A percentile compares a stretch with the other conserved stretches of the same genome.
These are phyloP conservation scores for Callyntrura guangdongensis DNA, from an alignment of 2,888 invertebrate genomes.

Conservation along the genomic window DNA sequence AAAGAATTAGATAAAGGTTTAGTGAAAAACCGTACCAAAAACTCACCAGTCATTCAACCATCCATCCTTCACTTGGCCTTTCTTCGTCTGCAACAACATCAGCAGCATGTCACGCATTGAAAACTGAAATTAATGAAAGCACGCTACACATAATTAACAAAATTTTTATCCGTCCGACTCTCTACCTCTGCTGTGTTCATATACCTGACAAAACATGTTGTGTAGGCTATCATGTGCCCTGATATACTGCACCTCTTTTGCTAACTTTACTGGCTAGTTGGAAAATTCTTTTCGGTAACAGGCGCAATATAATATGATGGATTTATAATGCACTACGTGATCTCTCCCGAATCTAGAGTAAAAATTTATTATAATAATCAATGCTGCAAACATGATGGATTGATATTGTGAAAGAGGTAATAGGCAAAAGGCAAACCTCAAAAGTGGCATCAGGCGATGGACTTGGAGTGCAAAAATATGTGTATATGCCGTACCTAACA, in stretches of 20 bases:
- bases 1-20: slow-evolving; percentile 63
- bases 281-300: background rate
- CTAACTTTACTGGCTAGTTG: background rate
- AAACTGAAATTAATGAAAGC: slow-evolving; percentile 74
- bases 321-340: slow-evolving; percentile 7
- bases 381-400: slow-evolving; percentile 59
- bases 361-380: slow-evolving; percentile 41
- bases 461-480: slow-evolving; percentile 3
- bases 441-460: background rate
- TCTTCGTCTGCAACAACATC: slow-evolving; percentile 18
- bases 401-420: slow-evolving; percentile 14
- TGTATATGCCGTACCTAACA: background rate
- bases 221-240: slow-evolving; percentile 38
- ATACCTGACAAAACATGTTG: slow-evolving; percentile 9
- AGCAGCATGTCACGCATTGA: slow-evolving; percentile 75
- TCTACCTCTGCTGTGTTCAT: slow-evolving; percentile 3
- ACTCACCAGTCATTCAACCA: slow-evolving; percentile 68
- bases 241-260: background rate
- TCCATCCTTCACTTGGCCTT: slow-evolving; percentile 63
- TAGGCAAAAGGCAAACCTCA: background rate
- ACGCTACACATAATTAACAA: slow-evolving; percentile 74
- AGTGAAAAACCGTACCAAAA: slow-evolving; percentile 52
- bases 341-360: slow-evolving; percentile 38
- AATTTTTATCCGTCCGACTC: slow-evolving; percentile 55
- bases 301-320: background rate